Conservation (phyloP, 1,140 invertebrate genomes). For the Zaprionus capensis region DNA sequence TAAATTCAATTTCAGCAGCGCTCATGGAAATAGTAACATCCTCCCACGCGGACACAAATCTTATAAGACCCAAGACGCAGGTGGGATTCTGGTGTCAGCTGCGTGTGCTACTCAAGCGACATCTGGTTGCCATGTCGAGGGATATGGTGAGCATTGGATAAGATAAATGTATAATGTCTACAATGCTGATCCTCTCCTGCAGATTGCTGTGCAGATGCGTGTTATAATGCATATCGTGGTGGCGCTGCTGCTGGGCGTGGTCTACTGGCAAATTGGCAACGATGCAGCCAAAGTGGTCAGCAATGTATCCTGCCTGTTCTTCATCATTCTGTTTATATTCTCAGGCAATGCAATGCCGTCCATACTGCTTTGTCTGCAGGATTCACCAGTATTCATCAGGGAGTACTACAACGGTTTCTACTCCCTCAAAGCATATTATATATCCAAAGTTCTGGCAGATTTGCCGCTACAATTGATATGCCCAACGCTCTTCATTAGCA, state of each 20-base stretch:
- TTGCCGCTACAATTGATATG: slow-evolving; percentile 91
- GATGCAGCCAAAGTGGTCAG: slow-evolving; percentile 91
- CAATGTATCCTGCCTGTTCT: slow-evolving; percentile 93
- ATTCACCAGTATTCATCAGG: slow-evolving; percentile 93
- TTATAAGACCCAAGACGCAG: slow-evolving; percentile 60
- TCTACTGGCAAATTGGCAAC: slow-evolving; percentile 92
- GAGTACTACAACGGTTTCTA: slow-evolving; percentile 97
- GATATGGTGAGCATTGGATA: slow-evolving; percentile 55
- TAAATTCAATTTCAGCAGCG: slow-evolving; percentile 67
- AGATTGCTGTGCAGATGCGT: slow-evolving; percentile 91
- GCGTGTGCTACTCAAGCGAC: slow-evolving; percentile 55
- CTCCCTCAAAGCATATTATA: slow-evolving; percentile 91
- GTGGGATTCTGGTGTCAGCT: slow-evolving; percentile 69
- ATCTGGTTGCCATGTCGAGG: slow-evolving; percentile 59
- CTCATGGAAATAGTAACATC: slow-evolving; percentile 42
- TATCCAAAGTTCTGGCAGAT: slow-evolving; percentile 94
- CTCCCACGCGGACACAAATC: background rate
- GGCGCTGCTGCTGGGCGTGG: slow-evolving; percentile 90
- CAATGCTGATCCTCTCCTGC: slow-evolving; percentile 47
- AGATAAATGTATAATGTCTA: background rate
- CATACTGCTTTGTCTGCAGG: slow-evolving; percentile 93
- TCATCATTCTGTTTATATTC: slow-evolving; percentile 93
- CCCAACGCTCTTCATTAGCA: slow-evolving; percentile 90
- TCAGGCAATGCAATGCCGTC: slow-evolving; percentile 95
- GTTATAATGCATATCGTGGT: slow-evolving; percentile 90